Conservation (phyloP, 2,888 invertebrate species). For the Salticus scenicus region DNA sequence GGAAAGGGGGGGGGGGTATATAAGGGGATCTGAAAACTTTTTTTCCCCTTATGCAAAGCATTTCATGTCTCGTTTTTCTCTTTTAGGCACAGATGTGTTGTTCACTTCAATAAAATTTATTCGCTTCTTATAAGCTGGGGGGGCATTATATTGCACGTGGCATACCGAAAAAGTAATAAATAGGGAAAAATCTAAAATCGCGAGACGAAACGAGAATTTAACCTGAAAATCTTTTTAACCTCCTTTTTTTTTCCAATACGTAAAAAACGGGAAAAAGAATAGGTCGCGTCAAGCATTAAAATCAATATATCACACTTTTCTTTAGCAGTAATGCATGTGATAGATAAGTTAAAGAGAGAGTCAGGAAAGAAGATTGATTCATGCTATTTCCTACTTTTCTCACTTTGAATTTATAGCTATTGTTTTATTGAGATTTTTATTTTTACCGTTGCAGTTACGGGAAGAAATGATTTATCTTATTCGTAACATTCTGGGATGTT, state of each 20-base stretch:
- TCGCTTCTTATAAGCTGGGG: neutral
- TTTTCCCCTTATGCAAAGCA: neutral
- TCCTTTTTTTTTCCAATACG: neutral
- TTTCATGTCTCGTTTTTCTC: neutral
- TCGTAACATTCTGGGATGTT: too few species aligned
- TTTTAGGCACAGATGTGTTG: neutral
- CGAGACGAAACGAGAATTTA: neutral
- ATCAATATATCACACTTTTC: neutral
- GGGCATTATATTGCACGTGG: neutral
- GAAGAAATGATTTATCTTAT: too few species aligned
- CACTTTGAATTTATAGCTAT: too few species aligned
- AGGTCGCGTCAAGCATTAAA: neutral
- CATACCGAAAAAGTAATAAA: neutral
- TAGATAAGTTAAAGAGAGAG: neutral
- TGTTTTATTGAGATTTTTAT: too few species aligned
- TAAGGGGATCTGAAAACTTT: neutral
- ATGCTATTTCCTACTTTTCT: too few species aligned
- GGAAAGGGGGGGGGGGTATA: too few species aligned
- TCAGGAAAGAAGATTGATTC: too few species aligned
- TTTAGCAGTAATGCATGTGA: neutral
- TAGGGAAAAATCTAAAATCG: neutral
- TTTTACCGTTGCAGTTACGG: too few species aligned
- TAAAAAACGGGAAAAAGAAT: neutral
- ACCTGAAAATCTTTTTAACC: neutral
- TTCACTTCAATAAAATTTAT: neutral